Conservation (phyloP, 2,797 vertebrate genomes). For the Rhinella marina region DNA sequence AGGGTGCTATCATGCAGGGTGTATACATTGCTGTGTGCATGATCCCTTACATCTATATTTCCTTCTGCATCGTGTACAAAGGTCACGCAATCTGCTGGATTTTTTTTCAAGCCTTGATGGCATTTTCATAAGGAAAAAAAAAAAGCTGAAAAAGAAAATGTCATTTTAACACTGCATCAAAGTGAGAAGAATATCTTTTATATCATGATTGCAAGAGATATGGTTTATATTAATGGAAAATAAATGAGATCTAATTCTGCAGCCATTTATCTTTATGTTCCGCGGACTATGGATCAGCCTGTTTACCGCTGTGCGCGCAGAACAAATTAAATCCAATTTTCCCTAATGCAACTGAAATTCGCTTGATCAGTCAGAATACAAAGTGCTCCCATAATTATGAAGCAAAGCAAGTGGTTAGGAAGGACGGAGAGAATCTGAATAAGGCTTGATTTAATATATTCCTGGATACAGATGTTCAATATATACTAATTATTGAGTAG, state of each 20-base stretch:
- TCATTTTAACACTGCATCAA: not conserved
- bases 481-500: not conserved
- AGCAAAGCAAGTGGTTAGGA: not conserved
- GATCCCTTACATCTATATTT: not conserved
- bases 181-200: not conserved
- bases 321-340: conserved; percentile 29
- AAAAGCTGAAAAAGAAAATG: not conserved
- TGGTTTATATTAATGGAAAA: conserved; percentile 12
- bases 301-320: conserved; percentile 2
- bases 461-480: not conserved
- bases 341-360: conserved; percentile 25
- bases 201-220: not conserved
- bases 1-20: too few relatives aligned
- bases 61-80: too few relatives aligned
- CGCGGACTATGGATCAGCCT: not conserved
- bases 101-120: not conserved
- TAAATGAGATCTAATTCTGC: not conserved
- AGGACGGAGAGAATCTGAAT: not conserved
- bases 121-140: not conserved
- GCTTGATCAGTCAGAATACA: conserved; percentile 14
- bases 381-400: conserved; percentile 8
- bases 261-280: not conserved
- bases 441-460: not conserved
- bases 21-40: not conserved
- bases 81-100: too few relatives aligned